Evolutionary conservation across 2,797 vertebrate species (phyloP).

Genomic region (Danio choprae): DNA sequence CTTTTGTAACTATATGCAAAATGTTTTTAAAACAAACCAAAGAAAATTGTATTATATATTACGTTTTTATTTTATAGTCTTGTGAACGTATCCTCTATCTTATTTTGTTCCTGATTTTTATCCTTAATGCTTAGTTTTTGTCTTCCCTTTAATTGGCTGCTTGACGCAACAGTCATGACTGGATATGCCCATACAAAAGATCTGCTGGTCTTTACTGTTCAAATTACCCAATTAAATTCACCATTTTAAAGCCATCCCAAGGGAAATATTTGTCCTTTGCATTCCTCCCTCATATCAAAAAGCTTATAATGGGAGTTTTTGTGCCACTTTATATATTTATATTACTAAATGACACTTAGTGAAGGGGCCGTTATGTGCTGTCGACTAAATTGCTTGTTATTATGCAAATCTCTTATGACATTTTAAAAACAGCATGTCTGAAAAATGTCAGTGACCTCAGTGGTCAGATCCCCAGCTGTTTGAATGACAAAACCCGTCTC

Average conservation of each 20-base stretch:
- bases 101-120: no score
- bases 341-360: background rate
- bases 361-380: background rate
- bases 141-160: background rate
- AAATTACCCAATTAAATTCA: background rate
- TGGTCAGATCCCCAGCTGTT: conserved; percentile 19
- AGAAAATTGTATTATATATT: no score
- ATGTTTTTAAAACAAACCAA: no score
- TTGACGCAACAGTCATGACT: background rate
- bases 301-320: conserved; percentile 1
- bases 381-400: background rate
- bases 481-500: background rate
- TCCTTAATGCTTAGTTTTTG: no score
- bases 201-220: background rate
- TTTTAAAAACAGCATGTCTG: conserved; percentile 30
- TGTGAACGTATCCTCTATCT: no score
- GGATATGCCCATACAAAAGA: background rate
- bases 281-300: background rate
- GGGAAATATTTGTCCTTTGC: background rate
- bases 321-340: background rate
- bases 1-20: no score
- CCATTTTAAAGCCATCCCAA: background rate
- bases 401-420: conserved; percentile 6
- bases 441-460: background rate
- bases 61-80: no score